These are phyloP conservation scores for Drosophila baimaii DNA, from an alignment of 1,140 invertebrate species.

Conservation along the genomic window DNA sequence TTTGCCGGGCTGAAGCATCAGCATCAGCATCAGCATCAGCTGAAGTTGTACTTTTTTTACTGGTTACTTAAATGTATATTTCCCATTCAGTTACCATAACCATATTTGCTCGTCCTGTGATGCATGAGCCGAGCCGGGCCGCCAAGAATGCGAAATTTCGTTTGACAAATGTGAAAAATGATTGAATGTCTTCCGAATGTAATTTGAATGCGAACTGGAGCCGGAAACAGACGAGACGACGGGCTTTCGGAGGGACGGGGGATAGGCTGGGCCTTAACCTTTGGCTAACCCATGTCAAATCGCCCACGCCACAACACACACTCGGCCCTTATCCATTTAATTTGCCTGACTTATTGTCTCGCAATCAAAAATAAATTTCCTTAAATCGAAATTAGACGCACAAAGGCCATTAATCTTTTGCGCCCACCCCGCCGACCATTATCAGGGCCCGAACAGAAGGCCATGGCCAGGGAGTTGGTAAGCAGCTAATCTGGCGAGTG, in stretches of 20 bases:
- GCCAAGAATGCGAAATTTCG: conserved; percentile 4
- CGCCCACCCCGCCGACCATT: conserved; percentile 25
- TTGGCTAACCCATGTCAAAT: conserved; percentile 40
- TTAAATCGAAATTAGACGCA: conserved; percentile 79
- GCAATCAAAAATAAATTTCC: conserved; percentile 68
- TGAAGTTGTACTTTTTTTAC: conserved; percentile 5
- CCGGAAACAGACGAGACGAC: conserved; percentile 20
- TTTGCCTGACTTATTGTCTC: conserved; percentile 46
- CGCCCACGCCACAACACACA: not conserved
- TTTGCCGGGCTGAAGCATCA: too few species aligned
- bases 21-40: conserved; percentile 1
- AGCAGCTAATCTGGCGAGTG: conserved; percentile 65
- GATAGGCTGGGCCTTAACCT: conserved; percentile 19
- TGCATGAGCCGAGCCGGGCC: not conserved
- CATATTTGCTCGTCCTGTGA: conserved; percentile 10
- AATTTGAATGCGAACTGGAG: conserved; percentile 12
- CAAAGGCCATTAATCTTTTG: conserved; percentile 70
- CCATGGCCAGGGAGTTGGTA: conserved; percentile 38
- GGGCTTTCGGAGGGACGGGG: not conserved
- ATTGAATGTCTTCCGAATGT: conserved; percentile 21
- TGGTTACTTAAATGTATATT: conserved; percentile 3
- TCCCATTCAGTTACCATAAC: conserved; percentile 6
- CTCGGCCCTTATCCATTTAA: conserved; percentile 34
- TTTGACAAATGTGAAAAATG: conserved; percentile 23
- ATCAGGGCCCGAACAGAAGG: conserved; percentile 61